A percentile compares a stretch with the other conserved stretches of the same genome.
Conservation (phyloP, 2,797 vertebrate genomes). For the Octomys mimax region DNA sequence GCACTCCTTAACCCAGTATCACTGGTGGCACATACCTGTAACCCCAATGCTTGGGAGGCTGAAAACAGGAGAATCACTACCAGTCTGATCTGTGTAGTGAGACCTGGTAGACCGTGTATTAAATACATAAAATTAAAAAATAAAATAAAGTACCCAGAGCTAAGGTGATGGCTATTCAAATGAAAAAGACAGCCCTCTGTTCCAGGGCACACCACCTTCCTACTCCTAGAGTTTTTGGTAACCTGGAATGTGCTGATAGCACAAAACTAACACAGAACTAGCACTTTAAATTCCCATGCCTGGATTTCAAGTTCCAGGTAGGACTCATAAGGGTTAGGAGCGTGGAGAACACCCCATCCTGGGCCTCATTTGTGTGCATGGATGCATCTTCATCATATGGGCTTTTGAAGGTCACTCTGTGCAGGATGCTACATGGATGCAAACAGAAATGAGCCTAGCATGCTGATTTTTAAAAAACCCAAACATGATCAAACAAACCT, state of each 20-base stretch:
- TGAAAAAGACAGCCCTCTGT: neutral
- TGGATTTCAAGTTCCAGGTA: neutral
- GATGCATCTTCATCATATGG: neutral
- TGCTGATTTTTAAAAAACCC: slow-evolving; percentile 9
- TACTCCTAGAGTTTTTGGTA: neutral
- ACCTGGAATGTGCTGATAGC: slow-evolving; percentile 21
- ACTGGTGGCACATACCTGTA: too few relatives aligned
- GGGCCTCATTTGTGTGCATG: neutral
- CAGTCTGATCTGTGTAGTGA: too few relatives aligned
- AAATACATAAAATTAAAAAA: too few relatives aligned
- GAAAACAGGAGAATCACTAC: too few relatives aligned
- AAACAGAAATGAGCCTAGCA: slow-evolving; percentile 12
- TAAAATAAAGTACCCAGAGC: neutral
- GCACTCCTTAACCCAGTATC: neutral
- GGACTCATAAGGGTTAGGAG: neutral
- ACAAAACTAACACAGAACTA: neutral
- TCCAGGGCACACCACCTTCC: neutral
- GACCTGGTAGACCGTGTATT: too few relatives aligned
- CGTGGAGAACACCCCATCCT: neutral
- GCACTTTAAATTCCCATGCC: slow-evolving; percentile 22
- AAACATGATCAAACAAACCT: slow-evolving; percentile 47
- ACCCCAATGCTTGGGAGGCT: too few relatives aligned
- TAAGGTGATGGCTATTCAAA: neutral
- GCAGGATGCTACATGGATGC: neutral
- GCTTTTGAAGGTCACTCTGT: slow-evolving; percentile 39